phyloP scores from a whole-genome alignment of 1,140 invertebrate genomes.

The Drosophila truncata region DNA sequence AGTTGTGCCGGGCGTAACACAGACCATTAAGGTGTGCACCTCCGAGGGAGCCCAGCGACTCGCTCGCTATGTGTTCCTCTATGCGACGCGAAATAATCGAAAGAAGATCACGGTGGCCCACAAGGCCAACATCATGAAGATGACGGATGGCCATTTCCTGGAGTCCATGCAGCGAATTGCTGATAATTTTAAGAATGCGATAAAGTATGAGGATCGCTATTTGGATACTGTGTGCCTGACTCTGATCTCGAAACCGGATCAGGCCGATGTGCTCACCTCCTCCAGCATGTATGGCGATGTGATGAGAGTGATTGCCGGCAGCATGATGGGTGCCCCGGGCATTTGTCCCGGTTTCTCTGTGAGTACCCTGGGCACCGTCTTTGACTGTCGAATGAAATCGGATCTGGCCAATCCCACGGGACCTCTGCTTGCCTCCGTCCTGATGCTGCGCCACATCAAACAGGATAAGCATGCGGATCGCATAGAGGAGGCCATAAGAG shows the following conservation, averaged over 20 bases:
- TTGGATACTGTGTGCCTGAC: constrained; percentile 59
- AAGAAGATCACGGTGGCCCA: constrained; percentile 66
- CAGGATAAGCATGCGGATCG: constrained; percentile 17
- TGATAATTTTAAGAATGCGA: background rate
- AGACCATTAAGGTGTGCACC: constrained; percentile 70
- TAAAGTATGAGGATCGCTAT: constrained; percentile 64
- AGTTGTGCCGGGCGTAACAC: constrained; percentile 62
- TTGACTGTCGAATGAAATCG: constrained; percentile 24
- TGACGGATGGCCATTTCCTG: constrained; percentile 70
- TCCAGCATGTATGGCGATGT: constrained; percentile 78
- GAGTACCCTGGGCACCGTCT: constrained; percentile 37
- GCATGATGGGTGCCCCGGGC: constrained; percentile 49
- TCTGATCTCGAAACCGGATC: constrained; percentile 42
- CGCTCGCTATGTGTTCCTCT: constrained; percentile 51
- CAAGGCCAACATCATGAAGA: constrained; percentile 66
- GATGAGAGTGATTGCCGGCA: constrained; percentile 40
- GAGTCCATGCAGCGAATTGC: constrained; percentile 43
- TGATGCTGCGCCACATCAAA: constrained; percentile 49
- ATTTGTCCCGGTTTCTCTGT: constrained; percentile 55
- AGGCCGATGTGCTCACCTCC: constrained; percentile 50
- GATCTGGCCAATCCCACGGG: constrained; percentile 66
- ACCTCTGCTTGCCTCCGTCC: constrained; percentile 36
- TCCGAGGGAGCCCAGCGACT: constrained; percentile 44
- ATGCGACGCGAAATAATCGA: constrained; percentile 35
- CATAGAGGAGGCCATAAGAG: constrained; percentile 36